Evolutionary conservation across 2,888 invertebrate genomes (phyloP), one percentile per base, ranked within the genome.

Genomic region (Lypha dubia): DNA sequence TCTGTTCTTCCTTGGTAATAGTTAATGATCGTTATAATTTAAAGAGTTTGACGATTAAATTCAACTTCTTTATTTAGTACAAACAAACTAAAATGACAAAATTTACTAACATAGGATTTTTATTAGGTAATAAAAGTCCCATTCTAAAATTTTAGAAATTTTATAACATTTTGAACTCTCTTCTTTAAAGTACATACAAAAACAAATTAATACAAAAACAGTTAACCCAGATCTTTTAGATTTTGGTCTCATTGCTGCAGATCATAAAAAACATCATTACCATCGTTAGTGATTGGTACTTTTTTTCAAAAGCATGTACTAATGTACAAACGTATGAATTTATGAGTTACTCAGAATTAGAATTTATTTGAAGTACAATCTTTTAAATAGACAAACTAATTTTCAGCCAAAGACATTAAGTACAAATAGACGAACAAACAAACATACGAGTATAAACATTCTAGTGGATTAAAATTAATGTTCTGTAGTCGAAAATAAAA

Each of bases 211-310:
- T 67, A 38, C 9, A 28, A 67, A 20, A 24, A 53, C 32, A 68
- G 62, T 80, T 80, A 80, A 74, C 67, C 80, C 44, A 74, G 44
- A 67, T 75, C 22, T 9, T 41, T 38, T 51, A 49, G 24, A 51
- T 58, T n/a, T n/a, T 79, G 44, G 32, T 49, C 15, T 65, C 44
- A 62, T 63, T 49, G 51, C 22, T 28, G 28, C 28, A 28, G 75
- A 81, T 70, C 63, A 62, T 22, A 32, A 63, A 56, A 71, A 56
- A 71, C 56, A 71, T 76, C 70, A 70, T 76, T 76, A 38, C 24
- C 71, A 62, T 32, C 60, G n/a, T n/a, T n/a, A 44, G 22, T 56
- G 20, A 28, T 2, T 28, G 28, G 3, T 28, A 5, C 28, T 24
- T 28, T 32, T 28, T 11, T 13, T 65, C 15, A 9, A 65, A 65